A percentile compares a stretch with the other conserved stretches of the same genome.
phyloP scores from a whole-genome alignment of 2,113 vertebrate species.

The Elanus axillaris region DNA sequence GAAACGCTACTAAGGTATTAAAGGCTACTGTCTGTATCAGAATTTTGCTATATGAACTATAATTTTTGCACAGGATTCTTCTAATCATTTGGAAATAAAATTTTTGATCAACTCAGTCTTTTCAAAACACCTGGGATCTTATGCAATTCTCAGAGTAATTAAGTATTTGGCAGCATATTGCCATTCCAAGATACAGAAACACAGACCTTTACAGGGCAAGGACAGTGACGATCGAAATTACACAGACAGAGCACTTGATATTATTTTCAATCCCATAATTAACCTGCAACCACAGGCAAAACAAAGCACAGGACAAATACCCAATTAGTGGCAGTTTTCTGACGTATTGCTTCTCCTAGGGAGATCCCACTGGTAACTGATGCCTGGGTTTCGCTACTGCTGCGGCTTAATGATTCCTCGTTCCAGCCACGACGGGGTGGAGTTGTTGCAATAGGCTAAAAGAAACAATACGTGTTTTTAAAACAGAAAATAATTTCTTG shows the following conservation, averaged over 20 bases:
- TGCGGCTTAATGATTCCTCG: background rate
- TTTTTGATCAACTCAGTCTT: background rate
- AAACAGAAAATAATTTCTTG: background rate
- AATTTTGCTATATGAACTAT: background rate
- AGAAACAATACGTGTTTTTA: background rate
- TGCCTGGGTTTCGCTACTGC: constrained; percentile 37
- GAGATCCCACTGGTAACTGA: constrained; percentile 34
- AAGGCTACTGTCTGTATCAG: background rate
- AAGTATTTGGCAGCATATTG: background rate
- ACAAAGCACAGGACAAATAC: background rate
- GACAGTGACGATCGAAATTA: rapidly evolving
- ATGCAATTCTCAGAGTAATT: background rate
- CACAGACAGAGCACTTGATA: background rate
- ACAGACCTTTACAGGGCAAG: background rate
- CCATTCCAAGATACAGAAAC: background rate
- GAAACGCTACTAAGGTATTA: background rate
- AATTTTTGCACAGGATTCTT: background rate
- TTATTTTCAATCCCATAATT: background rate
- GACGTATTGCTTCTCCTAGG: constrained; percentile 47
- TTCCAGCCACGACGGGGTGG: background rate
- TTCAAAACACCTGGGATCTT: background rate
- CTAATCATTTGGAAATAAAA: background rate
- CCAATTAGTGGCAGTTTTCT: background rate
- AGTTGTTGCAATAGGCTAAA: constrained; percentile 34
- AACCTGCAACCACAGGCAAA: background rate